phyloP scores from a whole-genome alignment of 2,113 vertebrate species.

The Sander lucioperca region DNA sequence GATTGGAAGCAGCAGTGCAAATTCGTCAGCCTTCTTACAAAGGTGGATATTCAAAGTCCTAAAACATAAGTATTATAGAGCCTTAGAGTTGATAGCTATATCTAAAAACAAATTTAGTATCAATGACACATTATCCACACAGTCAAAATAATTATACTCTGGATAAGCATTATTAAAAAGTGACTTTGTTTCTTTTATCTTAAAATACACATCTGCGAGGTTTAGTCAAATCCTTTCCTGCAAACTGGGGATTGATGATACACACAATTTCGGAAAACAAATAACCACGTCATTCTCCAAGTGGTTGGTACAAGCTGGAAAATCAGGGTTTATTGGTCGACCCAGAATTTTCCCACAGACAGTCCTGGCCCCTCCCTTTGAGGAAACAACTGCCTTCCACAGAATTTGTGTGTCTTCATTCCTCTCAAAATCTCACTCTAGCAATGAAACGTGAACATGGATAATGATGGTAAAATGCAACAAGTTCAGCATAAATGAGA shows the following conservation, averaged over 20 bases:
- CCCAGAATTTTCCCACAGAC: slow-evolving; percentile 44
- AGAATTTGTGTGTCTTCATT: slow-evolving; percentile 19
- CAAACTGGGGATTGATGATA: slow-evolving; percentile 15
- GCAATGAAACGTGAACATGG: neutral
- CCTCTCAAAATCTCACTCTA: neutral
- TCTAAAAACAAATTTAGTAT: neutral
- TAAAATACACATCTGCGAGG: neutral
- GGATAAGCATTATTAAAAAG: slow-evolving; percentile 7
- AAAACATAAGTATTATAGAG: neutral
- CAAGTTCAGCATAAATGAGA: neutral
- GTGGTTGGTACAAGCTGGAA: slow-evolving; percentile 42
- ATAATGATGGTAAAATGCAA: slow-evolving; percentile 7
- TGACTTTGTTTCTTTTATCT: neutral
- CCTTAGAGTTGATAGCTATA: neutral
- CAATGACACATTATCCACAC: neutral
- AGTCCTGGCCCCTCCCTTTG: slow-evolving; percentile 13
- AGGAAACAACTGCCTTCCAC: slow-evolving; percentile 29
- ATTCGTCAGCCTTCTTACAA: slow-evolving; percentile 25
- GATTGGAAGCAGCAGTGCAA: slow-evolving; percentile 17
- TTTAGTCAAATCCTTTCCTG: slow-evolving; percentile 6
- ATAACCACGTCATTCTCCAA: slow-evolving; percentile 23
- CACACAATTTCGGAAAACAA: slow-evolving; percentile 31
- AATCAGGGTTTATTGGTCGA: slow-evolving; percentile 42
- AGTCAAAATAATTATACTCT: neutral
- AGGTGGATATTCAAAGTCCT: slow-evolving; percentile 15